Base-by-base conservation (phyloP, 2,797 vertebrate species). In the Pangasius djambal region DNA sequence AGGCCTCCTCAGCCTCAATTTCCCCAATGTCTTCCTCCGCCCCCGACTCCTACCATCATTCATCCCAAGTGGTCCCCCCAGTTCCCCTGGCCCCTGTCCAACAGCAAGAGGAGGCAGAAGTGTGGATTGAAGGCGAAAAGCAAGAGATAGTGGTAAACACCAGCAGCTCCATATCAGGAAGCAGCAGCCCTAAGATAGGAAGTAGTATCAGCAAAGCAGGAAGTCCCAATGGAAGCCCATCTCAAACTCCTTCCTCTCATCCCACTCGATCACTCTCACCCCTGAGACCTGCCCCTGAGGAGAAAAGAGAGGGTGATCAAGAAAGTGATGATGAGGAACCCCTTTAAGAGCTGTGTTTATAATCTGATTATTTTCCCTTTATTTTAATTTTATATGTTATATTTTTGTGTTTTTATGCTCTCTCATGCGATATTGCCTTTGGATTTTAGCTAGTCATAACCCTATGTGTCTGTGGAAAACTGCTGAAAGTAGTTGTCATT, bases 251-350 rank as follows among this genome's bases (percentile, higher is more conserved):
- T 31, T 90, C 92, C 34, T 93, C 91, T 40, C 91, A 89, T 89
- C 92, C 89, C n/a, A 86, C 92, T 83, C 90, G 92, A 89, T 90
- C 86, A 67, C 93, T 93, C 63, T 91, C 93, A 89, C 88, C 87
- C 61, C 91, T 91, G 6, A 87, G 61, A 69, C 83, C 92, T 37
- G 70, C 89, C 4, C 90, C 92, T 78, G 91, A 92, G 90, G 90
- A 90, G 78, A 81, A 86, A 1, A 67, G 88, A 50, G 90, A 52
- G 18, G 93, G 88, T 22, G 88, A 52, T 16, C 93, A 95, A 83
- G 94, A 90, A 55, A 90, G 83, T 0, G 85, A 94, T 50, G 94
- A 95, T 0, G 95, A 96, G 18, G 95, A 96, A 90, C 93, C 92
- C 2, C 93, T 95, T 90, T 96, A 95, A 92, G 78, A 6, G 1